Conservation (phyloP, 2,797 vertebrate genomes). For the Hypotaenidia okinawae region DNA sequence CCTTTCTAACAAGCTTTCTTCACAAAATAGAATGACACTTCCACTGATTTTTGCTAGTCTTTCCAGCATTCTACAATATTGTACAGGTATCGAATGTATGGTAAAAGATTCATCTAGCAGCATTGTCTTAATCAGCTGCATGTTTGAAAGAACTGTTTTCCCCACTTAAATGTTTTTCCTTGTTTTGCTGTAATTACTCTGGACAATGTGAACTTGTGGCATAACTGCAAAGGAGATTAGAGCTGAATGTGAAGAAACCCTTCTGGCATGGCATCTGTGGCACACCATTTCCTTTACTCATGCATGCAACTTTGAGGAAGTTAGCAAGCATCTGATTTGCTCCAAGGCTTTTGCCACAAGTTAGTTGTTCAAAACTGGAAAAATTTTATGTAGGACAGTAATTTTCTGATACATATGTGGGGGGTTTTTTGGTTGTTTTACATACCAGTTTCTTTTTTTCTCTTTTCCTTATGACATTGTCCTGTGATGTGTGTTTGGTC, state of each 20-base stretch:
- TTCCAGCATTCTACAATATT: not conserved
- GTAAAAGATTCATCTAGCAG: not conserved
- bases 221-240: not conserved
- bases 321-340: not conserved
- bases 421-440: not conserved
- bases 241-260: not conserved
- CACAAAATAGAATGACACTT: not conserved
- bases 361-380: not conserved
- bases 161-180: rapidly evolving
- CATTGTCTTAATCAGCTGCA: not conserved
- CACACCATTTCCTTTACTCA: not conserved
- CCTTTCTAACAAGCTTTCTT: not conserved
- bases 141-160: not conserved
- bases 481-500: not conserved
- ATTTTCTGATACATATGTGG: not conserved
- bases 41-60: not conserved
- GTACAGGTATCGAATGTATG: not conserved
- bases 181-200: not conserved
- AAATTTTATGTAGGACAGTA: not conserved
- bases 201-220: not conserved
- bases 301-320: not conserved
- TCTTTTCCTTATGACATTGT: not conserved
- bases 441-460: not conserved
- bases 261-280: not conserved
- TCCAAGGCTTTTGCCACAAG: not conserved